Base-by-base conservation (phyloP, 2,113 vertebrate species). In the Platysteira castanea region DNA sequence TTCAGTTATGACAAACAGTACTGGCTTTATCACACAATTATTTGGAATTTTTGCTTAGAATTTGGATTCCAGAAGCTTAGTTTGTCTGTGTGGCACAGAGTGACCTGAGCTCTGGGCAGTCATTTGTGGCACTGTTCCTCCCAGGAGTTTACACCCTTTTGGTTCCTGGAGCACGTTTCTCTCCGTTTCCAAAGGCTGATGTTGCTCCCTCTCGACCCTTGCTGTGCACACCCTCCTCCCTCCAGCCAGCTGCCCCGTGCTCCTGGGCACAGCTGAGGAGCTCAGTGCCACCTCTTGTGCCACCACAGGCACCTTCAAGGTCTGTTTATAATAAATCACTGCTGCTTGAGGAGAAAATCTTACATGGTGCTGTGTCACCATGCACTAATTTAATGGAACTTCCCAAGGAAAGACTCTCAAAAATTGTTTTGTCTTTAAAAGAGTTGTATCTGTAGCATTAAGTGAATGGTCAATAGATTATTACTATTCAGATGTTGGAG, bases 161-260 rank as follows among this genome's bases (percentile, higher is more conserved):
- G 35, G 21, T 15, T 57, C 65, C 53, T 9, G 0, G 7, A 12
- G 26, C 17, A 2, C 7, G 3, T 84, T n/a, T 41, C 6, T 41
- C 74, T 35, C 15, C 0, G 0, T 44, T 65, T 42, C 19, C 70
- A 15, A 15, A 37, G 79, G 42, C 44, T 15, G 3, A 1, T 14
- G 49, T 12, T 47, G 14, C 30, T 68, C 41, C 33, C 14, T 11
- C 10, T 1, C 6, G 13, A 10, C 21, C 57, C 54, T 22, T 35
- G 5, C 19, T 0, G 0, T 23, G 33, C 50, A 41, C 35, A 17
- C n/a, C 47, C n/a, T 39, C 16, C 39, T 35, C 8, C 0, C 50
- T 6, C 16, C 26, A 7, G 15, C 2, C 46, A 10, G 16, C 24
- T 74, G 46, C 30, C 44, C 81, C 5, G 19, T 35, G 56, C 7